These are phyloP conservation scores for Drosophila varians DNA, from an alignment of 1,140 invertebrate genomes.

Conservation along the genomic window DNA sequence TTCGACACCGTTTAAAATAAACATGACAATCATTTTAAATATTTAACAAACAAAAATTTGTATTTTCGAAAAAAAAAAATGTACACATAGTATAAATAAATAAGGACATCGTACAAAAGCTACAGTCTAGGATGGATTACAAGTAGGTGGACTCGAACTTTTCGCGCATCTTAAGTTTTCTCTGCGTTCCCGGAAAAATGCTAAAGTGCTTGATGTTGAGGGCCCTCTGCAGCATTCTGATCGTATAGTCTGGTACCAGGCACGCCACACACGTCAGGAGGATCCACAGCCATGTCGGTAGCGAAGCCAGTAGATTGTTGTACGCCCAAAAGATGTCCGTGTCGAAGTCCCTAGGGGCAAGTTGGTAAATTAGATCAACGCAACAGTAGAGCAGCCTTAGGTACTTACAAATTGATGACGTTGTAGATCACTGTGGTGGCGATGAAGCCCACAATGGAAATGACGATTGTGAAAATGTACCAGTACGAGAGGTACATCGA, in stretches of 20 bases:
- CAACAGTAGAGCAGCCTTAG: too few relatives aligned
- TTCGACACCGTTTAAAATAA: not conserved
- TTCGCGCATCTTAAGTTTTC: constrained; percentile 61
- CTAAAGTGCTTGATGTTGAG: constrained; percentile 64
- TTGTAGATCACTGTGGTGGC: constrained; percentile 86
- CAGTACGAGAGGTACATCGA: constrained; percentile 87
- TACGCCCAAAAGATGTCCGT: constrained; percentile 87
- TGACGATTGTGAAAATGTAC: constrained; percentile 85
- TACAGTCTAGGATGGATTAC: constrained; percentile 37
- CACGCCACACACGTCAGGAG: constrained; percentile 85
- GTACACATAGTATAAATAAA: constrained; percentile 60
- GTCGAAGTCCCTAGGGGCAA: constrained; percentile 84
- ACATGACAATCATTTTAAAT: not conserved
- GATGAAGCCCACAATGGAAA: constrained; percentile 87
- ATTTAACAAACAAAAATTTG: constrained; percentile 46
- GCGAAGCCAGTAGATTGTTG: constrained; percentile 85
- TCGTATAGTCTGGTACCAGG: constrained; percentile 86
- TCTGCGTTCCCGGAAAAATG: constrained; percentile 70
- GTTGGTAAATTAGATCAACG: not conserved
- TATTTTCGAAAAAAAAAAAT: constrained; percentile 47
- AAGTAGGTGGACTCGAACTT: constrained; percentile 69
- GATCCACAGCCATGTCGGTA: constrained; percentile 87
- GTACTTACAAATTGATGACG: constrained; percentile 85
- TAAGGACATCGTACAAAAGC: constrained; percentile 53
- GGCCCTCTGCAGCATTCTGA: constrained; percentile 66